These are phyloP conservation scores for Cosmia trapezina DNA, from an alignment of 2,888 invertebrate species.

Conservation along the genomic window DNA sequence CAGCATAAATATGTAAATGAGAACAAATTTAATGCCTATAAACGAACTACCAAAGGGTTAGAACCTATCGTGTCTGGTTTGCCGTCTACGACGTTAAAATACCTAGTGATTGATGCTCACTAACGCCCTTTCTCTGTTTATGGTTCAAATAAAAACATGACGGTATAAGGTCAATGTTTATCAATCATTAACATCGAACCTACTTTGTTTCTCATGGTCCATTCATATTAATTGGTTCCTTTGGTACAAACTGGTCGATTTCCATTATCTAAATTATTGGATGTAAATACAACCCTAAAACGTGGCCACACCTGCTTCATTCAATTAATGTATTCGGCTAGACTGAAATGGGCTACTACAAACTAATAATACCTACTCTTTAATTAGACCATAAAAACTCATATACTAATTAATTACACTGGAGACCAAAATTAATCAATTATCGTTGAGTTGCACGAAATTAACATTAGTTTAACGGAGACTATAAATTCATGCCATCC, in stretches of 20 bases:
- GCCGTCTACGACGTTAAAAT: neutral
- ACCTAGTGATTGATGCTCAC: constrained; percentile 31
- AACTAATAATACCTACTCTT: neutral
- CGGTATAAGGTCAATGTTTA: constrained; percentile 21
- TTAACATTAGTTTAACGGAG: too few relatives aligned
- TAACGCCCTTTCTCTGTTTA: constrained; percentile 29
- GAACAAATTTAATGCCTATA: neutral
- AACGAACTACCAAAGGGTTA: neutral
- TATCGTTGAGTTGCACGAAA: too few relatives aligned
- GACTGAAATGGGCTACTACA: constrained; percentile 7
- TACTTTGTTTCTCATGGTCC: constrained; percentile 2
- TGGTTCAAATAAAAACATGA: constrained; percentile 36
- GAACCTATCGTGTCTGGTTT: neutral
- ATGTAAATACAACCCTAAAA: neutral
- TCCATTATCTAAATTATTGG: constrained; percentile 38
- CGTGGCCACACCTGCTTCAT: neutral
- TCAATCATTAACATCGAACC: constrained; percentile 23
- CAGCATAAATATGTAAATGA: constrained; percentile 7
- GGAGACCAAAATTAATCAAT: neutral
- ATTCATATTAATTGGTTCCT: constrained; percentile 29
- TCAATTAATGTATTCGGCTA: constrained; percentile 10
- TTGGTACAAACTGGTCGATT: constrained; percentile 17
- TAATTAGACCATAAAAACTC: neutral
- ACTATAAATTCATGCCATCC: too few relatives aligned
- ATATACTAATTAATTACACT: neutral